Conservation (phyloP, 2,113 vertebrate genomes). For the Macrotis lagotis region DNA sequence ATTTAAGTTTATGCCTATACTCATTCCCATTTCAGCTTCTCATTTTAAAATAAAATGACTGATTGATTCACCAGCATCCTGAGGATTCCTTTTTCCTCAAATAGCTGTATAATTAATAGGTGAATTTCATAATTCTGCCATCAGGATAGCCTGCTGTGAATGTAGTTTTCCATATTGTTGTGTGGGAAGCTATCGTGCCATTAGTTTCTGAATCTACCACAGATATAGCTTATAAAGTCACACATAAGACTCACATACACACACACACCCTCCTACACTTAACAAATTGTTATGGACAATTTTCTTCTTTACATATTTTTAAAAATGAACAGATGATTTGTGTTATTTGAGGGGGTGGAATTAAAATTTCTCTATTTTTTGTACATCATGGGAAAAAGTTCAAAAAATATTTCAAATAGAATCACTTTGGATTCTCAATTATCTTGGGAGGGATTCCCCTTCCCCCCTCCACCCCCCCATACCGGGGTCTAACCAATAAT, state of each 20-base stretch:
- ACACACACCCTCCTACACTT: constrained; percentile 70
- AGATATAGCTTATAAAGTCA: constrained; percentile 71
- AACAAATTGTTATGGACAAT: constrained; percentile 47
- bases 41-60: constrained; percentile 24
- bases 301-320: constrained; percentile 66
- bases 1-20: background rate
- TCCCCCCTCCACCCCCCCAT: background rate
- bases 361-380: constrained; percentile 77
- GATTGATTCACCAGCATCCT: constrained; percentile 28
- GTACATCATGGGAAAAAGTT: constrained; percentile 59
- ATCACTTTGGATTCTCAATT: constrained; percentile 61
- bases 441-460: constrained; percentile 8
- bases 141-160: constrained; percentile 66
- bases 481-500: background rate
- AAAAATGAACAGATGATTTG: constrained; percentile 63
- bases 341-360: constrained; percentile 70
- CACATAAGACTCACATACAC: background rate
- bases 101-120: constrained; percentile 63
- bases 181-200: constrained; percentile 77
- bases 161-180: constrained; percentile 72
- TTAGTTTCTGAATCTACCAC: constrained; percentile 54
- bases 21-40: background rate
- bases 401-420: constrained; percentile 61
- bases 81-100: constrained; percentile 53
- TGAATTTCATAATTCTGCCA: constrained; percentile 56